Conservation (phyloP, 2,888 invertebrate species). For the Ceramica pisi region DNA sequence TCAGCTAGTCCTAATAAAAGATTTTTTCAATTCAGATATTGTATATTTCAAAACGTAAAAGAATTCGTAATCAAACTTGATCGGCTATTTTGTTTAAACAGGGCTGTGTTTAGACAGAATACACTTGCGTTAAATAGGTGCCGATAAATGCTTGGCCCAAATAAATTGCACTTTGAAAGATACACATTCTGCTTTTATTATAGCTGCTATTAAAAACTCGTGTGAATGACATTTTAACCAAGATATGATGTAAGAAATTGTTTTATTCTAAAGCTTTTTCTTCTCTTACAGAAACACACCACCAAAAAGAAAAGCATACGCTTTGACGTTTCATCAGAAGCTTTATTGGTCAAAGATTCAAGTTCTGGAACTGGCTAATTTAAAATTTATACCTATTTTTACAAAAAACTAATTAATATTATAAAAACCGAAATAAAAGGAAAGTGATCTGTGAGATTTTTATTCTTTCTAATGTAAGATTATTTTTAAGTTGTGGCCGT, state of each 20-base stretch:
- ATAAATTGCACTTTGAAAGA: background rate
- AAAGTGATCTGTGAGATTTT: slow-evolving; percentile 59
- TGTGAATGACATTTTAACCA: too few species aligned
- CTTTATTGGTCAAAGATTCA: slow-evolving; percentile 79
- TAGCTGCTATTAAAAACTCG: too few species aligned
- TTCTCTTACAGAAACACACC: slow-evolving; percentile 81
- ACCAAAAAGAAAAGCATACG: slow-evolving; percentile 86
- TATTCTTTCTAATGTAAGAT: slow-evolving; percentile 60
- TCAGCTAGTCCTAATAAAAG: too few species aligned
- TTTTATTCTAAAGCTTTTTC: slow-evolving; percentile 4
- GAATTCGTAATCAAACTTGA: background rate
- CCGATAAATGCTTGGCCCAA: too few species aligned
- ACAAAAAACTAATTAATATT: slow-evolving; percentile 57
- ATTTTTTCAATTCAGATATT: too few species aligned
- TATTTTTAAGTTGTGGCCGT: slow-evolving; percentile 33
- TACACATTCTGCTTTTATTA: background rate
- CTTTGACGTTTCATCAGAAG: slow-evolving; percentile 87
- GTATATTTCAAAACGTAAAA: background rate
- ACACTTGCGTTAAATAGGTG: too few species aligned
- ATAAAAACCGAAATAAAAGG: slow-evolving; percentile 68
- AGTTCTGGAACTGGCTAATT: slow-evolving; percentile 76
- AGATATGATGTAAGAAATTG: too few species aligned
- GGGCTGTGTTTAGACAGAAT: too few species aligned
- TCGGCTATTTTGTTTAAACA: background rate
- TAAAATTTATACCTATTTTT: slow-evolving; percentile 59